Percentiles rank a stretch among this genome's conserved stretches.
Evolutionary conservation across 2,888 invertebrate genomes (phyloP).

Genomic region (Netelia virgata): DNA sequence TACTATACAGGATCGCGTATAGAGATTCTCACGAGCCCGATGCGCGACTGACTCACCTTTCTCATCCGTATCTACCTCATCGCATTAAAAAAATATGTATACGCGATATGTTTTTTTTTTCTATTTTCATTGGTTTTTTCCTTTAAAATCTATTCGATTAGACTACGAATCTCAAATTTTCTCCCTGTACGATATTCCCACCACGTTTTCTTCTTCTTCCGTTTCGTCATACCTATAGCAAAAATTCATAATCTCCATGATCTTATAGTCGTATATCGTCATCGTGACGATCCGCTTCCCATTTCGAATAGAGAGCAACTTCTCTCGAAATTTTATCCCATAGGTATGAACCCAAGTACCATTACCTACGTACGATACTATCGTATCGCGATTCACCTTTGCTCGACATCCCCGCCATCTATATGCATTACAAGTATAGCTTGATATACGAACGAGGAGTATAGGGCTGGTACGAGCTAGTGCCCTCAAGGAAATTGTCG

Average conservation of each 20-base stretch:
- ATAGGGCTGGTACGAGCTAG: no score
- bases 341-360: conserved; percentile 13
- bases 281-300: conserved; percentile 2
- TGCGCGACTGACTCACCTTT: conserved; percentile 50
- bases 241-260: conserved; percentile 11
- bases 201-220: background rate
- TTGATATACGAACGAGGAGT: background rate
- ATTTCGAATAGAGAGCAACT: conserved; percentile 43
- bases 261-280: conserved; percentile 31
- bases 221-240: background rate
- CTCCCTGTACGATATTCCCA: background rate
- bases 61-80: conserved; percentile 49
- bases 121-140: background rate
- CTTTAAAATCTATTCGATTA: background rate
- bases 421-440: background rate
- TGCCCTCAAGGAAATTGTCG: no score
- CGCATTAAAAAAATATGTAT: conserved; percentile 34
- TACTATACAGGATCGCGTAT: conserved; percentile 51
- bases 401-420: conserved; percentile 6
- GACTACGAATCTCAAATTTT: background rate
- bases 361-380: conserved; percentile 44
- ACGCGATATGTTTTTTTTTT: background rate
- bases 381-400: conserved; percentile 58
- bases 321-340: conserved; percentile 50
- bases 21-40: conserved; percentile 47